Percentiles rank a stretch among this genome's conserved stretches.
Conservation (phyloP, 2,113 vertebrate genomes). For the Corydoras sp. region DNA sequence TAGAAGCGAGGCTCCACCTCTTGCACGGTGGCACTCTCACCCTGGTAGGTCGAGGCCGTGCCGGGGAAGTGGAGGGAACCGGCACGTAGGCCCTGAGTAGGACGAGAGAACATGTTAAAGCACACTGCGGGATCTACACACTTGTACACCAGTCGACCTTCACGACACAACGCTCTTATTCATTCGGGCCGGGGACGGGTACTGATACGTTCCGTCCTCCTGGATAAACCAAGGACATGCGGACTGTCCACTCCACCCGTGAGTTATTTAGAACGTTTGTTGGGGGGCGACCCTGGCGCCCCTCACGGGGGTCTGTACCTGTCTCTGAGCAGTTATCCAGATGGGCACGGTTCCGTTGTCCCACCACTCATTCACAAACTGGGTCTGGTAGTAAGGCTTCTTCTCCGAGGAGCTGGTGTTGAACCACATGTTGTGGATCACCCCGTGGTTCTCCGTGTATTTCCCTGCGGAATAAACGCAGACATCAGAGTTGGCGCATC, state of each 20-base stretch:
- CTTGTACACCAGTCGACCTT: background rate
- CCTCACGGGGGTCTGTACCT: slow-evolving; percentile 59
- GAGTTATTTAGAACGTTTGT: no score
- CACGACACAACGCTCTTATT: no score
- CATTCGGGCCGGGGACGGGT: no score
- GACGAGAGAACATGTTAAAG: background rate
- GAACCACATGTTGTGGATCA: slow-evolving; percentile 93
- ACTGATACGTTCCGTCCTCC: no score
- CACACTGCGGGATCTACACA: no score
- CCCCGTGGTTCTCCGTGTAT: slow-evolving; percentile 83
- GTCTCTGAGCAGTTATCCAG: slow-evolving; percentile 91
- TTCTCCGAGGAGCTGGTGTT: slow-evolving; percentile 62
- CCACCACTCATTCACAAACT: slow-evolving; percentile 78
- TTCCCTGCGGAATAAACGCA: slow-evolving; percentile 61
- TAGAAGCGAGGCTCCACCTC: slow-evolving; percentile 64
- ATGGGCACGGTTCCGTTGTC: slow-evolving; percentile 86
- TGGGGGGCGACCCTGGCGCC: no score
- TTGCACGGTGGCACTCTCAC: slow-evolving; percentile 55
- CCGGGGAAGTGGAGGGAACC: slow-evolving; percentile 88
- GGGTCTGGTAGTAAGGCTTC: slow-evolving; percentile 72
- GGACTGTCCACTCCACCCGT: no score
- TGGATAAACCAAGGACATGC: no score
- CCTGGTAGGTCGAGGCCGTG: slow-evolving; percentile 72
- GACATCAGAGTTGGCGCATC: background rate
- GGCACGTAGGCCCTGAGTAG: slow-evolving; percentile 73